phyloP scores from a whole-genome alignment of 2,888 invertebrate genomes.

The Antitype chi region DNA sequence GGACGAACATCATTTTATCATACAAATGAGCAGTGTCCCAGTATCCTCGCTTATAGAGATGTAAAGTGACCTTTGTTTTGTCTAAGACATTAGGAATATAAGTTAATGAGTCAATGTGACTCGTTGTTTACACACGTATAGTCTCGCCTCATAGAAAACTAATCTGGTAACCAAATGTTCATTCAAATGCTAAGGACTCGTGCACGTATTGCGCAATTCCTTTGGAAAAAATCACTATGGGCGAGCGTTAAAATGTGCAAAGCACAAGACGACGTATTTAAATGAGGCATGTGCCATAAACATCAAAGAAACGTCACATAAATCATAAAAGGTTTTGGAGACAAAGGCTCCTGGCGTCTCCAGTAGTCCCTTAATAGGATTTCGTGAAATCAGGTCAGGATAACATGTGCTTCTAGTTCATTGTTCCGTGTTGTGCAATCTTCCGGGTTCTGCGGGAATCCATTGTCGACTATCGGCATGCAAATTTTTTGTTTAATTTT shows the following conservation, averaged over 20 bases:
- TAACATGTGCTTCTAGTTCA: conserved; percentile 87
- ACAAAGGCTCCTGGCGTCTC: conserved; percentile 81
- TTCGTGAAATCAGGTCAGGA: conserved; percentile 88
- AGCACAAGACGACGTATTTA: conserved; percentile 87
- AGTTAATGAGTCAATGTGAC: conserved; percentile 79
- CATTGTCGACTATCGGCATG: conserved; percentile 82
- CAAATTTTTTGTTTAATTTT: conserved; percentile 82
- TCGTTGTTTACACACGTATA: conserved; percentile 82
- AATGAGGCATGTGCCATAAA: conserved; percentile 89
- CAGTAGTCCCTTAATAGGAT: conserved; percentile 80
- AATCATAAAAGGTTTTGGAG: conserved; percentile 87
- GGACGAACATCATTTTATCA: conserved; percentile 61
- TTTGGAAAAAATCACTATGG: conserved; percentile 83
- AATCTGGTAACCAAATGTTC: conserved; percentile 90
- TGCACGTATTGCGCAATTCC: conserved; percentile 75
- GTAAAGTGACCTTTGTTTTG: conserved; percentile 71
- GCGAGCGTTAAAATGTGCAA: conserved; percentile 87
- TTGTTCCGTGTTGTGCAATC: conserved; percentile 86
- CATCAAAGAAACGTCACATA: conserved; percentile 87
- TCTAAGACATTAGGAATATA: conserved; percentile 72
- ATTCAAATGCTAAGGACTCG: conserved; percentile 85
- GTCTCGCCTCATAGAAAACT: conserved; percentile 84
- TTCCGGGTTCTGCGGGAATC: conserved; percentile 83
- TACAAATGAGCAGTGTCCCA: conserved; percentile 59
- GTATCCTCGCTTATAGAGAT: conserved; percentile 71